These are phyloP conservation scores for Ostrea denselamellosa DNA, from an alignment of 1,140 invertebrate genomes.

Conservation along the genomic window DNA sequence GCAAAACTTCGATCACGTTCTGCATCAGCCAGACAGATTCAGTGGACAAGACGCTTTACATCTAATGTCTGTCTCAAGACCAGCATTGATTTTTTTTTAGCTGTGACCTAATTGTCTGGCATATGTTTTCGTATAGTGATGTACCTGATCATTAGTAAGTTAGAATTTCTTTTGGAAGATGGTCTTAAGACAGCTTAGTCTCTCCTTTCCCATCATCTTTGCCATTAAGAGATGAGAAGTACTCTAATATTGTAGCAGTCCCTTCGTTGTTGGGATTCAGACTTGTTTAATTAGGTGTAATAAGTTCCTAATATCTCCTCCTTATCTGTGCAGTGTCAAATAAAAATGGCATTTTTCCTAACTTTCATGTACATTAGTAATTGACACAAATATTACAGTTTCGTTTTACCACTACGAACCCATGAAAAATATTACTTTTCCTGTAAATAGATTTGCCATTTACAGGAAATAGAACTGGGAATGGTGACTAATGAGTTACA, in stretches of 20 bases:
- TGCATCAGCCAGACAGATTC: background rate
- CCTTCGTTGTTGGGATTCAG: background rate
- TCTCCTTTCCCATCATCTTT: slow-evolving; percentile 6
- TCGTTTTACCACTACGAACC: background rate
- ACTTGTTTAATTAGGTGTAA: background rate
- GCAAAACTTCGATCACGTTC: slow-evolving; percentile 11
- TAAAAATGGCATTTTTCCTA: background rate
- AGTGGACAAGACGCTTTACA: slow-evolving; percentile 10
- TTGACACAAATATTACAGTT: background rate
- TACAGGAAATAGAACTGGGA: background rate
- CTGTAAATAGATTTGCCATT: background rate
- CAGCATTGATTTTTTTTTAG: slow-evolving; percentile 33
- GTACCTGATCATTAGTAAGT: slow-evolving; percentile 32
- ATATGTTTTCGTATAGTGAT: slow-evolving; percentile 6
- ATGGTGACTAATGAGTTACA: background rate
- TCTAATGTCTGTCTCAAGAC: slow-evolving; percentile 15
- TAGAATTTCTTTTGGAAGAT: slow-evolving; percentile 22
- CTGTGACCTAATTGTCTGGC: slow-evolving; percentile 34
- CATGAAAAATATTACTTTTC: background rate
- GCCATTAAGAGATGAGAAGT: background rate
- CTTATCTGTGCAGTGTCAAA: background rate
- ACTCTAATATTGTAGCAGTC: background rate
- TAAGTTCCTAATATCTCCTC: background rate
- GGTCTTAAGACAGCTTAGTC: background rate
- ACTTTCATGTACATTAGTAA: slow-evolving; percentile 19